phyloP scores from a whole-genome alignment of 2,888 invertebrate genomes.

The Clitarchus hookeri region DNA sequence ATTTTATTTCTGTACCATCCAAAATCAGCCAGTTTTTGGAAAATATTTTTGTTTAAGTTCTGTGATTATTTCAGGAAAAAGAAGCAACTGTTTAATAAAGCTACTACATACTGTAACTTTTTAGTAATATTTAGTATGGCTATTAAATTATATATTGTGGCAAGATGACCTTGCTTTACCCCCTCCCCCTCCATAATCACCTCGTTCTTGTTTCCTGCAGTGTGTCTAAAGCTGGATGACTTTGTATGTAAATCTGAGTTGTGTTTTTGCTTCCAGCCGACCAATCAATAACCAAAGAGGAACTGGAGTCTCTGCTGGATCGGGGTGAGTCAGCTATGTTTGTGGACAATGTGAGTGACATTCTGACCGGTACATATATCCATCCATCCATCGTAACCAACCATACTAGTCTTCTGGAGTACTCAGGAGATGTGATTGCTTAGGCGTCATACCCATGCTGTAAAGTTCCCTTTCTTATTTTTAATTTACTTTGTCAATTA shows the following conservation, averaged over 20 bases:
- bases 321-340: constrained; percentile 56
- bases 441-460: too few relatives aligned
- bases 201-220: not conserved
- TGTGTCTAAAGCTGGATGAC: not conserved
- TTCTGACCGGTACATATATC: not conserved
- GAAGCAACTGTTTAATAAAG: not conserved
- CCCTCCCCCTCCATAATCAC: too few relatives aligned
- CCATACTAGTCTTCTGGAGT: not conserved
- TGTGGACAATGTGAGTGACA: constrained; percentile 58
- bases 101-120: not conserved
- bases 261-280: constrained; percentile 25
- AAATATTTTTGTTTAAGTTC: too few relatives aligned
- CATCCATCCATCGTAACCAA: not conserved
- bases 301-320: constrained; percentile 54
- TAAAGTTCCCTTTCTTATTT: too few relatives aligned
- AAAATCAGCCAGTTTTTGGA: too few relatives aligned
- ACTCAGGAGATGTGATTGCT: too few relatives aligned
- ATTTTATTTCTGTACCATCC: too few relatives aligned
- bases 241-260: not conserved
- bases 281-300: constrained; percentile 46
- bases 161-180: too few relatives aligned
- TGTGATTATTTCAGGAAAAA: too few relatives aligned
- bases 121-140: too few relatives aligned
- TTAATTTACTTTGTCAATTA: too few relatives aligned
- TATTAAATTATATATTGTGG: not conserved